Evolutionary conservation across 2,888 invertebrate species (phyloP).

Genomic region (Synanthedon myopaeformis): DNA sequence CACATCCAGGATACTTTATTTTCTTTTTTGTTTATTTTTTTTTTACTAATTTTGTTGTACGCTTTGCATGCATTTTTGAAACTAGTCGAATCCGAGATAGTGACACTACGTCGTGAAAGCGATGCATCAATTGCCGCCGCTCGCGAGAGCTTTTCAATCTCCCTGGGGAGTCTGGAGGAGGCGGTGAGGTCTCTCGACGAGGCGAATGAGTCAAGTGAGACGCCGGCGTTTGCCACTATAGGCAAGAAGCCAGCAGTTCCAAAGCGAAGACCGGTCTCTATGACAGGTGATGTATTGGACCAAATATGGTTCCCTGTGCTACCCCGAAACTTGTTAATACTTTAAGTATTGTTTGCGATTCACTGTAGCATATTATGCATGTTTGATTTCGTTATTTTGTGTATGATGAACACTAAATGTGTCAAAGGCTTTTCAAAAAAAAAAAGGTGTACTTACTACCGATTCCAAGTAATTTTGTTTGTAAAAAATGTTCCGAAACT

Average conservation of each 20-base stretch:
- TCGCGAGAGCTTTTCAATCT: slow-evolving; percentile 60
- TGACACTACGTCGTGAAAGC: slow-evolving; percentile 64
- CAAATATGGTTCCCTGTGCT: too few species aligned
- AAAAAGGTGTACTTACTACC: too few species aligned
- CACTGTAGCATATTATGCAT: too few species aligned
- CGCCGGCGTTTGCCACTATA: slow-evolving; percentile 55
- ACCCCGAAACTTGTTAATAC: too few species aligned
- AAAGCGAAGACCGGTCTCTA: slow-evolving; percentile 70
- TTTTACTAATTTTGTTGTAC: slow-evolving; percentile 14
- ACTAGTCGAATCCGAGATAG: slow-evolving; percentile 60
- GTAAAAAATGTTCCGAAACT: too few species aligned
- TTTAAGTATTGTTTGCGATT: too few species aligned
- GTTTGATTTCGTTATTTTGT: too few species aligned
- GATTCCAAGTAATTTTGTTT: too few species aligned
- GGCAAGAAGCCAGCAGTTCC: slow-evolving; percentile 64
- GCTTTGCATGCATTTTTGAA: slow-evolving; percentile 32
- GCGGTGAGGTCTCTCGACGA: slow-evolving; percentile 57
- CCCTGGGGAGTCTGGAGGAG: slow-evolving; percentile 59
- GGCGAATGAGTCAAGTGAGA: slow-evolving; percentile 41
- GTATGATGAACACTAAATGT: too few species aligned
- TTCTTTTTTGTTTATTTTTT: slow-evolving; percentile 24
- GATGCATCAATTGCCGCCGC: slow-evolving; percentile 53
- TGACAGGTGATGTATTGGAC: slow-evolving; percentile 49
- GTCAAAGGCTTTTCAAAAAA: too few species aligned
- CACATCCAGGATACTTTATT: slow-evolving; percentile 12